phyloP scores from a whole-genome alignment of 2,888 invertebrate genomes.

The Pristionchus arcanus region DNA sequence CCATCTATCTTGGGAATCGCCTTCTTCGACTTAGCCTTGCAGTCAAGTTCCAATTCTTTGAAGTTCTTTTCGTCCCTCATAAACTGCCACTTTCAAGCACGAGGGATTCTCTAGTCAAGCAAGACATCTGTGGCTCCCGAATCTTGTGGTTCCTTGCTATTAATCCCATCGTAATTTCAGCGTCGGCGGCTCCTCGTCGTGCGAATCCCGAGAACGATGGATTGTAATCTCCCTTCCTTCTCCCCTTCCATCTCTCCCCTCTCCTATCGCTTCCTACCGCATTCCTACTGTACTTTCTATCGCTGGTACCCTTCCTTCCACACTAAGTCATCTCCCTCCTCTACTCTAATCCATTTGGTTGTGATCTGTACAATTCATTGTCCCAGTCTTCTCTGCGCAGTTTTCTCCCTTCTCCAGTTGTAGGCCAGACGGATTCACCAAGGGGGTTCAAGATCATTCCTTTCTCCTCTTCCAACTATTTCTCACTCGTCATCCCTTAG shows the following conservation, averaged over 20 bases:
- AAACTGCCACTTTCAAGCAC: neutral
- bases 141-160: neutral
- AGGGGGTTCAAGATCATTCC: neutral
- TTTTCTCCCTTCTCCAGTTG: neutral
- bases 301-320: slow-evolving; percentile 19
- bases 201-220: slow-evolving; percentile 49
- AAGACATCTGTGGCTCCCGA: neutral
- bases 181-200: neutral
- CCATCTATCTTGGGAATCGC: no score
- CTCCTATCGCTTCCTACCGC: neutral
- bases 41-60: no score
- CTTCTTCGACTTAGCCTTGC: no score
- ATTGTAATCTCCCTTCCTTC: slow-evolving; percentile 17
- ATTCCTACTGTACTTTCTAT: slow-evolving; percentile 37
- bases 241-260: neutral
- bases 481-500: neutral
- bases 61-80: neutral
- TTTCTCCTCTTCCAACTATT: neutral
- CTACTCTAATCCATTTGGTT: slow-evolving; percentile 53
- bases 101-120: neutral
- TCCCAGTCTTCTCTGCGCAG: neutral
- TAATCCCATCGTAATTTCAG: slow-evolving; percentile 6
- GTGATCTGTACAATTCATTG: slow-evolving; percentile 44
- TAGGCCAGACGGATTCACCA: slow-evolving; percentile 23
- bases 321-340: slow-evolving; percentile 44